Evolutionary conservation across 2,888 invertebrate genomes (phyloP).

Genomic region (Arge pagana): DNA sequence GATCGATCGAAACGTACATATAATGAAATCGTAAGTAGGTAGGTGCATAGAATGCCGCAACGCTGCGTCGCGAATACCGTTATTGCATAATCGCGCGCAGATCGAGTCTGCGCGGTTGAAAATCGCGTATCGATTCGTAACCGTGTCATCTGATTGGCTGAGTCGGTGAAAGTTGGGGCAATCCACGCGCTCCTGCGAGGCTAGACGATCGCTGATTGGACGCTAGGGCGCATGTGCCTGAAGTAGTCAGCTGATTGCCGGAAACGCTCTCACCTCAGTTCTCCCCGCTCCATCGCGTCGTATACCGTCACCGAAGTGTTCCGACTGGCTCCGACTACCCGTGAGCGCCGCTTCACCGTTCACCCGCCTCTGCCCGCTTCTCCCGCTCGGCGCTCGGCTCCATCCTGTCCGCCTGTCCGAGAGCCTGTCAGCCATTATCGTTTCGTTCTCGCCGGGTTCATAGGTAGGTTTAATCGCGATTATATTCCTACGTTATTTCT

Average conservation of each 20-base stretch:
- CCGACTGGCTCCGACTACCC: too few species aligned
- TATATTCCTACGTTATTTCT: conserved; percentile 7
- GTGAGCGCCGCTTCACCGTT: too few species aligned
- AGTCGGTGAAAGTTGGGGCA: too few species aligned
- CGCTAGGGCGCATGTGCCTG: conserved; percentile 3
- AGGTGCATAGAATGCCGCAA: too few species aligned
- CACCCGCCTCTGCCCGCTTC: too few species aligned
- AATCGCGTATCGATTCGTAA: conserved; percentile 6
- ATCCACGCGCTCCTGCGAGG: too few species aligned
- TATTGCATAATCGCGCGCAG: not conserved
- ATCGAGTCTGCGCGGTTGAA: not conserved
- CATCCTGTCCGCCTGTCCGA: conserved; percentile 54
- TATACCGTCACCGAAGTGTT: too few species aligned
- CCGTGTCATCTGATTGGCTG: not conserved
- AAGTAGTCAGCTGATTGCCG: conserved; percentile 18
- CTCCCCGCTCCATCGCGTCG: too few species aligned
- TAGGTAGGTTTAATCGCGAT: conserved; percentile 37
- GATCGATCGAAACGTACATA: too few species aligned
- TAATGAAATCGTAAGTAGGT: too few species aligned
- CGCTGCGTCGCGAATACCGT: too few species aligned
- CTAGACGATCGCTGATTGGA: not conserved
- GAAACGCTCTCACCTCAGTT: conserved; percentile 17
- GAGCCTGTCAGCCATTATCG: conserved; percentile 54
- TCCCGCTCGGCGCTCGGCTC: conserved; percentile 46
- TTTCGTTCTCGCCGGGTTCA: conserved; percentile 52